Evolutionary conservation across 1,140 invertebrate species (phyloP).

Genomic region (Tenebrio molitor): DNA sequence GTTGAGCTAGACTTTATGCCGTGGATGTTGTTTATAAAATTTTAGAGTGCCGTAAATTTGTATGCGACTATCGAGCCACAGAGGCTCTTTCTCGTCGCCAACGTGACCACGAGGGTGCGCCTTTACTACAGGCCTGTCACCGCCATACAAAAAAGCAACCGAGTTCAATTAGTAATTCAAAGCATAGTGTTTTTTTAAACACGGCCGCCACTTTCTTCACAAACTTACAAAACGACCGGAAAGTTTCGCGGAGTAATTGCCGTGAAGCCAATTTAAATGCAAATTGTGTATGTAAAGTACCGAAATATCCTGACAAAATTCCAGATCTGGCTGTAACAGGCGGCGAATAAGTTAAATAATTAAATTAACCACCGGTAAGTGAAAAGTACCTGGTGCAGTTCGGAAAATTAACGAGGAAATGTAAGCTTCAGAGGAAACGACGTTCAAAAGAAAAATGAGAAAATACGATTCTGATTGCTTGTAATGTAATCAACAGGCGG

Average conservation of each 20-base stretch:
- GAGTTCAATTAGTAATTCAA: conserved; percentile 35
- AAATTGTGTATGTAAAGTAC: conserved; percentile 14
- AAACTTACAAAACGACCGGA: conserved; percentile 3
- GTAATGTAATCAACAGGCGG: too few relatives aligned
- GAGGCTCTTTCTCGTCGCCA: background rate
- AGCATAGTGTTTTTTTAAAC: conserved; percentile 34
- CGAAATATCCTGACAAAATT: conserved; percentile 11
- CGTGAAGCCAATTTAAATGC: conserved; percentile 30
- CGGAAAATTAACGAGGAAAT: background rate
- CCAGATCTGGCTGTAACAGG: conserved; percentile 1
- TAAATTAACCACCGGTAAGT: conserved; percentile 23
- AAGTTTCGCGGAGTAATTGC: conserved; percentile 15
- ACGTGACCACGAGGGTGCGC: background rate
- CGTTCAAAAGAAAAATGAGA: too few relatives aligned
- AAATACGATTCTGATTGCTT: too few relatives aligned
- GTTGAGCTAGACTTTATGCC: too few relatives aligned
- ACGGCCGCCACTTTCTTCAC: conserved; percentile 11
- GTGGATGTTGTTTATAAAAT: conserved; percentile 20
- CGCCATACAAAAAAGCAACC: background rate
- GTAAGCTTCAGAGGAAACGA: too few relatives aligned
- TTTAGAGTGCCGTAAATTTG: conserved; percentile 20
- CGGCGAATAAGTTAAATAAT: background rate
- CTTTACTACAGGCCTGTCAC: conserved; percentile 7
- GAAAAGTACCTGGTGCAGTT: background rate
- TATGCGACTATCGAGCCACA: background rate